Base-by-base conservation (phyloP, 2,888 invertebrate species). In the Arrhopalites spinosus region DNA sequence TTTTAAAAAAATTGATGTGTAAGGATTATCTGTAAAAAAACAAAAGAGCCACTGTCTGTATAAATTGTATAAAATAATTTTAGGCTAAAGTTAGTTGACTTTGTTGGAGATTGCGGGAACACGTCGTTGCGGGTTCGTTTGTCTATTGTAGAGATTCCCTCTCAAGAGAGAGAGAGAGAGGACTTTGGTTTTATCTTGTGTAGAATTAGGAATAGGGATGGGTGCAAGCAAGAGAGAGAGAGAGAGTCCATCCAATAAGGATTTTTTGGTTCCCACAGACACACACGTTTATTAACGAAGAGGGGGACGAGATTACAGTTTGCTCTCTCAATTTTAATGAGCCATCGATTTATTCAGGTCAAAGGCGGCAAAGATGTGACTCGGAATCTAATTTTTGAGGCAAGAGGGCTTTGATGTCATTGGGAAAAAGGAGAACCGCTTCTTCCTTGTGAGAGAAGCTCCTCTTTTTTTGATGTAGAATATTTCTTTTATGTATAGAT, bases 341-440 rank as follows among this genome's bases (percentile, higher is more conserved):
- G 27, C 50, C 50, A 50, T 68, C 68, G 27, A 68, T 68, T 68
- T 68, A 68, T 68, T 50, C 68, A 50, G 50, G 68, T 50, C 68
- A 68, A 68, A 68, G 17, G 50, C 68, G 68, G 68, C 25, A 23
- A 50, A 68, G 68, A 68, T 68, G 68, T 68, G 68, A 68, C 68
- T 68, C 50, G 50, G 68, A 68, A 68, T 68, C 50, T 68, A 50
- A 68, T 68, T 68, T 68, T 43, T 43, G n/a, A 36, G 20, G 36
- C n/a, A 59, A 59, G 27, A 15, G 36, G 20, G 47, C 68, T 68
- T 68, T 50, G 68, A 68, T 68, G 68, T 68, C 68, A 68, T 27
- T 68, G 50, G 50, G 50, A 15, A 68, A 71, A 71, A 30, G 43
- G 30, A 29, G 11, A 27, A 59, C 61, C 71, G 61, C 36, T 20